Base-by-base conservation (phyloP, 2,797 vertebrate species). In the Spea hammondii region DNA sequence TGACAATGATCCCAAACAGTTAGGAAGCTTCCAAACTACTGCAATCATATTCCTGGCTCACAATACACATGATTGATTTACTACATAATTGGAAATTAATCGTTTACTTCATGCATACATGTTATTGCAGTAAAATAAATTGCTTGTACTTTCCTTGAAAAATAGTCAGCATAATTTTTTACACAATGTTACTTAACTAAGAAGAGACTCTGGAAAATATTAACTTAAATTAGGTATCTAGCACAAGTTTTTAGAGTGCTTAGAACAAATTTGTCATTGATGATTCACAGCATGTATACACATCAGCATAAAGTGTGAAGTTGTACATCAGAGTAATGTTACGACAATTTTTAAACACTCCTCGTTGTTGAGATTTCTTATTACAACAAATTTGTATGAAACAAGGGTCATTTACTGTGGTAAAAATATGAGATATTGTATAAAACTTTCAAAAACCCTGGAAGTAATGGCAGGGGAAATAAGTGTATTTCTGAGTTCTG, bases 61-160 rank as follows among this genome's bases (percentile, higher is more conserved):
- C 12, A 8, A 59, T 59, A 2, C 12, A 65, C 64, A 9, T 2
- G 46, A 64, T 5, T 44, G 10, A 6, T 12, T 64, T 64, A 64
- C 60, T 64, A 11, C 44, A 65, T 65, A 65, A 65, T 46, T 65
- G 32, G 5, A 45, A 65, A 65, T 47, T 45, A 65, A 65, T 65
- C 44, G 45, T 12, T 65, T 65, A 65, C 64, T 65, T 64, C 10
- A 59, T 12, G 12, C 8, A 11, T 6, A 32, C 60, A 8, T 46
- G 7, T 12, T 45, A 17, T 64, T 32, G n/a, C 60, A 64, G 17
- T 7, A 11, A 45, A 45, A 65, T 5, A 47, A 45, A 8, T 17
- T 46, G 6, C 64, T 3, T 65, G 64, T 46, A 65, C 32, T 46
- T 65, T 65, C 45, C 64, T 8, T 17, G 5, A 17, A 17, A 62